phyloP scores from a whole-genome alignment of 2,888 invertebrate genomes.

The Penaeus monodon region DNA sequence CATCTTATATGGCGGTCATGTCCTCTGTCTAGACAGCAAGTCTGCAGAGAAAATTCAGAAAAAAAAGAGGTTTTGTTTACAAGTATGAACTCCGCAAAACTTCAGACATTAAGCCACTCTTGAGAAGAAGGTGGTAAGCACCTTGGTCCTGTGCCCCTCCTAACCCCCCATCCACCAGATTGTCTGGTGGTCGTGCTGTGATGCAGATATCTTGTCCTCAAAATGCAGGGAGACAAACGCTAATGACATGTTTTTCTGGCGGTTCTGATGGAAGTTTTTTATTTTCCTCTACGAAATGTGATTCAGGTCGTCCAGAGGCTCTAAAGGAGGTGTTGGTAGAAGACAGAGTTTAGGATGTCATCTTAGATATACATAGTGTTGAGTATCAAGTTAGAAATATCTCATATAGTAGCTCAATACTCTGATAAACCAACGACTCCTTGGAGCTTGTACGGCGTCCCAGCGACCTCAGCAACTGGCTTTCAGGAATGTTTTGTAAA shows the following conservation, averaged over 20 bases:
- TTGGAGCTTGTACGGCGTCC: constrained; percentile 26
- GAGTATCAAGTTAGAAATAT: constrained; percentile 17
- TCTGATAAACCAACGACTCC: constrained; percentile 27
- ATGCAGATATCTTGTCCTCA: constrained; percentile 62
- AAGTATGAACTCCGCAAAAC: constrained; percentile 56
- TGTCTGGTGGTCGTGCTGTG: constrained; percentile 60
- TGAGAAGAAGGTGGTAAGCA: constrained; percentile 53
- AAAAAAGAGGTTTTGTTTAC: constrained; percentile 55
- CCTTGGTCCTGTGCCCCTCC: constrained; percentile 51
- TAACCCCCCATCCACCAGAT: constrained; percentile 43
- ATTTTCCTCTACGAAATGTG: constrained; percentile 48
- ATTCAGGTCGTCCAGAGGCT: constrained; percentile 55
- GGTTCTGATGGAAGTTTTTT: constrained; percentile 47
- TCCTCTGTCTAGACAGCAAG: constrained; percentile 43
- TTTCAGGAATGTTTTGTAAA: constrained; percentile 62
- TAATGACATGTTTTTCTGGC: constrained; percentile 58
- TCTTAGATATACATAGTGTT: constrained; percentile 10
- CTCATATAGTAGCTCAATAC: constrained; percentile 19
- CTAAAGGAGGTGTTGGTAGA: constrained; percentile 38
- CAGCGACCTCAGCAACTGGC: constrained; percentile 57
- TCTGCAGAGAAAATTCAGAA: constrained; percentile 10
- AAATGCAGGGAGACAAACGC: constrained; percentile 59
- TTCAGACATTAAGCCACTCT: constrained; percentile 51
- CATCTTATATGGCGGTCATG: constrained; percentile 35
- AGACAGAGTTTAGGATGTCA: too few species aligned